Base-by-base conservation (phyloP, 2,888 invertebrate species). In the Iphiclides podalirius region DNA sequence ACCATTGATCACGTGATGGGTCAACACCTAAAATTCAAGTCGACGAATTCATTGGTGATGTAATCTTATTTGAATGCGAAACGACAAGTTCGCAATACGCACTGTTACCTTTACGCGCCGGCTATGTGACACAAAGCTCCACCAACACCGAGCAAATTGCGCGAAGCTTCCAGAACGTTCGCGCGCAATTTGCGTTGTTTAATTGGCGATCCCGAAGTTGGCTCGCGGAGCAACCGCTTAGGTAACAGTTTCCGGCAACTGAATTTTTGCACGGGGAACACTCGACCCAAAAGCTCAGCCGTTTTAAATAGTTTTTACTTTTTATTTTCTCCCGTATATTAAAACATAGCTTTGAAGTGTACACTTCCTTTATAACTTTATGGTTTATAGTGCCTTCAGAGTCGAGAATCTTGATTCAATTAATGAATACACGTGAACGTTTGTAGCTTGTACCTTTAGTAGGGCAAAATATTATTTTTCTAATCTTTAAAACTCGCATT, bases 271-370 rank as follows among this genome's bases (percentile, higher is more conserved):
- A 13, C 28, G 17, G 13, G 14, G 7, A 41, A 15, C 41, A 41
- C 47, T 47, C 41, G 41, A 41, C 41, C 47, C 28, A 41, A 47
- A 41, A 47, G 41, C 41, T 12, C 8, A n/a, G 28, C 17, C 47
- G 40, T 35, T 47, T 47, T 26, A 35, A 35, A 40, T 12, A 8
- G 26, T 34, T 47, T 40, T 47, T 47, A 40, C 23, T 47, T 35
- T 35, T 26, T 35, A 43, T n/a, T n/a, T n/a, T n/a, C n/a, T n/a
- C n/a, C n/a, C 34, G n/a, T 15, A 47, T 40, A 34, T 35, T 39
- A 28, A 26, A 40, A 23, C 12, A 40, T 34, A 23, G 35, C 40
- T 40, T 35, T 40, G 23, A 47, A 47, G 47, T 35, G 16, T 15
- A 14, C 38, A 33, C 46, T 46, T 14, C 9, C 34, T 14, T 31